These are phyloP conservation scores for Halictus quadricinctus DNA, from an alignment of 2,888 invertebrate genomes.

Conservation along the genomic window DNA sequence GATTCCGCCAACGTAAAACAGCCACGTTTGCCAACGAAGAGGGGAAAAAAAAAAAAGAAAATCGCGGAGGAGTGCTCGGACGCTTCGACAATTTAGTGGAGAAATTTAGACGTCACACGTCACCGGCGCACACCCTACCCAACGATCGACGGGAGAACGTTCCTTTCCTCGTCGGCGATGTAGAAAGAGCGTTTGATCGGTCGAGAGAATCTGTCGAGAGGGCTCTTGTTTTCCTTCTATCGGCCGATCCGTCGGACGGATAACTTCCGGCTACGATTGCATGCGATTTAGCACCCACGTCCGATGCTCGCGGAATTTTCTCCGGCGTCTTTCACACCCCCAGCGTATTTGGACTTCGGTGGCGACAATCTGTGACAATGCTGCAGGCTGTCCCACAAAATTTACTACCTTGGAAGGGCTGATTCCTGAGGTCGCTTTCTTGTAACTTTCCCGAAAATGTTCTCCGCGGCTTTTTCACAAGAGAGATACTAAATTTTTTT, in stretches of 20 bases:
- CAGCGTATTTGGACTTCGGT: neutral
- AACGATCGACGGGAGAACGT: slow-evolving; percentile 32
- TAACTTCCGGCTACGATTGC: slow-evolving; percentile 23
- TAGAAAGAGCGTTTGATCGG: slow-evolving; percentile 65
- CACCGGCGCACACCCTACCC: slow-evolving; percentile 54
- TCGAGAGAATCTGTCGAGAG: slow-evolving; percentile 55
- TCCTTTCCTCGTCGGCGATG: slow-evolving; percentile 28
- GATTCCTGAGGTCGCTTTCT: no score
- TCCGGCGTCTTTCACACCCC: neutral
- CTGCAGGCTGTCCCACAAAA: no score
- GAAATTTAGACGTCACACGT: slow-evolving; percentile 73
- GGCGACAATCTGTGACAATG: no score
- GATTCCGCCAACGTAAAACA: slow-evolving; percentile 44
- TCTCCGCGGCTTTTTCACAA: no score
- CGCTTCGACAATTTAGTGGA: slow-evolving; percentile 64
- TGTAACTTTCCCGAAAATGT: no score
- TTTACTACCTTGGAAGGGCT: no score
- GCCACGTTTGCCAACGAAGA: slow-evolving; percentile 20
- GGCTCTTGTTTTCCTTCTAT: slow-evolving; percentile 37
- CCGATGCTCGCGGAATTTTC: slow-evolving; percentile 14
- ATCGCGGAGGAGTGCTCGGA: slow-evolving; percentile 27
- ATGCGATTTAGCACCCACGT: neutral
- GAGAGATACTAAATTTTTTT: no score
- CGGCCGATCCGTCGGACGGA: slow-evolving; percentile 31
- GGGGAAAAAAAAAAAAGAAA: neutral